Percentiles rank a stretch among this genome's conserved stretches.
Conservation (phyloP, 2,888 invertebrate genomes). For the Thera britannica region DNA sequence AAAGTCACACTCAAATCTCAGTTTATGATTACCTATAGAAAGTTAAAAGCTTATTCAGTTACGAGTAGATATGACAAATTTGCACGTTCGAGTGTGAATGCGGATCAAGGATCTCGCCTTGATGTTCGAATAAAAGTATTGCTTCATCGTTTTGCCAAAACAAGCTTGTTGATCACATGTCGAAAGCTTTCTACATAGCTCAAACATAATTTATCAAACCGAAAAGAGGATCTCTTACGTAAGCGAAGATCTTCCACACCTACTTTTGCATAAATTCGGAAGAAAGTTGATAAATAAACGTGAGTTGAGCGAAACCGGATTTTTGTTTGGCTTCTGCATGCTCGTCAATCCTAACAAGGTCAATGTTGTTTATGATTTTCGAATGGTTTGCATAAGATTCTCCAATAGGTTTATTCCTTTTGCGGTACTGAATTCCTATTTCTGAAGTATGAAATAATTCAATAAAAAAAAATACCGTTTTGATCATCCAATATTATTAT, state of each 20-base stretch:
- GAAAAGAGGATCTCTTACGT: constrained; percentile 27
- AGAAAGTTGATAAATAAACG: constrained; percentile 74
- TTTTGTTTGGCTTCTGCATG: constrained; percentile 61
- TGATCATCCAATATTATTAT: too few relatives aligned
- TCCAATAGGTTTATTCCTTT: constrained; percentile 14
- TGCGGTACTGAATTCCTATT: background rate
- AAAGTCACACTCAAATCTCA: too few relatives aligned
- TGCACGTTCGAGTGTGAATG: background rate
- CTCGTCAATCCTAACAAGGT: constrained; percentile 58
- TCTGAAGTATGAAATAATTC: too few relatives aligned
- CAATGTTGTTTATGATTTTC: constrained; percentile 58
- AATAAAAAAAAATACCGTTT: too few relatives aligned
- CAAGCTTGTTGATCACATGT: constrained; percentile 11
- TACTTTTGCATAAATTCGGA: constrained; percentile 55
- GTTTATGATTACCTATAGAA: too few relatives aligned
- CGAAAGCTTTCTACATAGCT: constrained; percentile 21
- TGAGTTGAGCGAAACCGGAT: constrained; percentile 70
- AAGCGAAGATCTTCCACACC: constrained; percentile 33
- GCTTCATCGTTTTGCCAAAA: constrained; percentile 18
- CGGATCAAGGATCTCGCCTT: constrained; percentile 3
- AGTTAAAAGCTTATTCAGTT: too few relatives aligned
- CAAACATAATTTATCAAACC: constrained; percentile 19
- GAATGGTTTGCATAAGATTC: constrained; percentile 43
- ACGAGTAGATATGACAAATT: background rate
- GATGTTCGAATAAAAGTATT: constrained; percentile 11